Evolutionary conservation across 2,888 invertebrate species (phyloP), one percentile per base, ranked within the genome.

Genomic region (Nipponacmea schrenckii): DNA sequence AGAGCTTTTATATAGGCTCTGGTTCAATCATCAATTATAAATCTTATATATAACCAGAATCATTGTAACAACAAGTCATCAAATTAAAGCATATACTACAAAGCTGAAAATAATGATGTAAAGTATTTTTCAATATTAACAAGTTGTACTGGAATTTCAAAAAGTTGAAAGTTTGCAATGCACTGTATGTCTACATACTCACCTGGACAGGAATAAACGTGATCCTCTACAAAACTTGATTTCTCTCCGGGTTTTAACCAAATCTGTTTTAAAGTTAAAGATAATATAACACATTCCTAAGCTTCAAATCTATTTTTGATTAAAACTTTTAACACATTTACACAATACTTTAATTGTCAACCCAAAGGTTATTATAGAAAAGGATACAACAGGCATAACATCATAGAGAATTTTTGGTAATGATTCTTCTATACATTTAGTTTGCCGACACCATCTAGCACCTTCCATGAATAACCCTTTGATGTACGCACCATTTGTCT

Each of bases 381-480:
- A 85, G 85, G 85, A 85, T 85, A 87, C 86, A 70, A 88, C 80
- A 45, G 89, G 89, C 78, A 89, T 81, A n/a, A 80, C 70, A 70
- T 88, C 87, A 75, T 85, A 85, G 26, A 88, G 81, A 17, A 87
- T 79, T 74, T 87, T 88, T 2, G 84, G 83, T 4, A 77, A 68
- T 10, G 88, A 86, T 77, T 89, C 88, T 39, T 79, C 76, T 12
- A 89, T 80, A 24, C 80, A 77, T 50, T 80, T 79, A 44, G 72
- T 77, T 44, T 80, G 70, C 15, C 85, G 75, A 70, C 83, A 80
- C 89, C 89, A 89, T n/a, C 87, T 72, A 17, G 88, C 88, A 56
- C 89, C 88, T 74, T 89, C 88, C 79, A 89, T 84, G 74, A 77
- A 88, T 71, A 89, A 76, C 1, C 89, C 89, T 48, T 81, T 76